Conservation (phyloP, 2,888 invertebrate genomes). For the Biston stratarius region DNA sequence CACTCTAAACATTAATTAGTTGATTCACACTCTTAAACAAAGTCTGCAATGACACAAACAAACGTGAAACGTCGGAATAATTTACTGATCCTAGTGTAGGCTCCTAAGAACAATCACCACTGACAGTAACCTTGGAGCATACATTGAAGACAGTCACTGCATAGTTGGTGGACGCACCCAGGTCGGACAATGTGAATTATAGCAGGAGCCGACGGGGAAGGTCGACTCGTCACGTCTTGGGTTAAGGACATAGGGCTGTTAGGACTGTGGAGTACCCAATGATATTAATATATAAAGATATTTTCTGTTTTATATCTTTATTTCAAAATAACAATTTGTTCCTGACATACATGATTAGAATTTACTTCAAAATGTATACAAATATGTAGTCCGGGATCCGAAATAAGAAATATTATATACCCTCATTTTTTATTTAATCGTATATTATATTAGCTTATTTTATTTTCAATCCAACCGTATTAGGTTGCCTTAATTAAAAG, state of each 20-base stretch:
- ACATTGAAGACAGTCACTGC: conserved; percentile 83
- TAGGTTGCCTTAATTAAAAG: too few species aligned
- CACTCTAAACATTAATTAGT: background rate
- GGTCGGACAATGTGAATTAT: conserved; percentile 76
- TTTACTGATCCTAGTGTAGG: conserved; percentile 43
- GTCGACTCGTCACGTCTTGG: conserved; percentile 84
- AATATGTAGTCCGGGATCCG: too few species aligned
- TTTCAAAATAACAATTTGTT: too few species aligned
- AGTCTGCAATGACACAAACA: conserved; percentile 18
- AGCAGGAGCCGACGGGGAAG: conserved; percentile 74
- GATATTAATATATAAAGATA: conserved; percentile 7
- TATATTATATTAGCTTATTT: too few species aligned
- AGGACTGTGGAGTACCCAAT: conserved; percentile 22
- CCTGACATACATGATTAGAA: background rate
- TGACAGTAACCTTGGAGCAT: conserved; percentile 71
- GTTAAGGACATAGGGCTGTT: conserved; percentile 79
- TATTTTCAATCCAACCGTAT: too few species aligned
- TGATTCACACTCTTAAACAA: conserved; percentile 9
- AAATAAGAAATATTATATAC: too few species aligned
- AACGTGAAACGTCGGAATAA: conserved; percentile 25
- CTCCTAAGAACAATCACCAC: conserved; percentile 50
- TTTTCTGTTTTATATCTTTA: background rate
- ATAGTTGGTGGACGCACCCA: conserved; percentile 81
- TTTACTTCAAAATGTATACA: background rate
- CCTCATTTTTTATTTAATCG: too few species aligned